These are phyloP conservation scores for Aurelia sp. DNA, from an alignment of 30 jellyfish, hydroid and myxozoan genomes.

Conservation along the genomic window DNA sequence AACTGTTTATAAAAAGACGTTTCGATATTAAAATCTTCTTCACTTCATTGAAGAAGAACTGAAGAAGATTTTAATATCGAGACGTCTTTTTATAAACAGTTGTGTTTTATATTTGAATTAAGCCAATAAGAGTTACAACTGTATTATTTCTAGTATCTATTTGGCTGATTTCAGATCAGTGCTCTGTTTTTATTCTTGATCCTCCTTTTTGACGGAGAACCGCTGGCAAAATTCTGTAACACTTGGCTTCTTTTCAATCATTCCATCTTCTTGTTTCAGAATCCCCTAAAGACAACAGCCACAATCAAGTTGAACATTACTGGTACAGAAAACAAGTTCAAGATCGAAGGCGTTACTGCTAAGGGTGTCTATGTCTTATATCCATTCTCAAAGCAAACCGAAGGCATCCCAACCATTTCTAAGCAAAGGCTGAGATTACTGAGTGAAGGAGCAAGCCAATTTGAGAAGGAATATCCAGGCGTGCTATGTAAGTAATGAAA, in stretches of 20 bases:
- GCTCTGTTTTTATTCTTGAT: no score
- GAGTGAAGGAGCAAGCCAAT: conserved; percentile 61
- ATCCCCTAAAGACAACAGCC: conserved; percentile 67
- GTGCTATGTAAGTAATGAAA: conserved; percentile 9
- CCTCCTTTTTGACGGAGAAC: no score
- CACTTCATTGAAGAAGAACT: no score
- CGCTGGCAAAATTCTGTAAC: background rate
- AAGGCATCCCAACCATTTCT: conserved; percentile 53
- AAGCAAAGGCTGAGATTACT: conserved; percentile 45
- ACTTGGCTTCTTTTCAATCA: background rate
- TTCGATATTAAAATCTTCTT: no score
- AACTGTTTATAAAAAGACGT: no score
- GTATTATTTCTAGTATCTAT: no score
- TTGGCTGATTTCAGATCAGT: no score
- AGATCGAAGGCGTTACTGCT: conserved; percentile 67
- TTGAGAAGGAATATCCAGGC: conserved; percentile 31
- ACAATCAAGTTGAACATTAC: conserved; percentile 60
- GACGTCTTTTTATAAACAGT: no score
- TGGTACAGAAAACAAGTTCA: conserved; percentile 62
- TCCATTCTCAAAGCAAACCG: conserved; percentile 61
- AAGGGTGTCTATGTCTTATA: conserved; percentile 53
- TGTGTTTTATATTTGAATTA: no score
- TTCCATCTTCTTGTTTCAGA: conserved; percentile 8
- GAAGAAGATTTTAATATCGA: no score
- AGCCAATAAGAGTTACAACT: no score